A percentile compares a stretch with the other conserved stretches of the same genome.
Conservation (phyloP, 2,888 invertebrate genomes). For the Phortica magna region DNA sequence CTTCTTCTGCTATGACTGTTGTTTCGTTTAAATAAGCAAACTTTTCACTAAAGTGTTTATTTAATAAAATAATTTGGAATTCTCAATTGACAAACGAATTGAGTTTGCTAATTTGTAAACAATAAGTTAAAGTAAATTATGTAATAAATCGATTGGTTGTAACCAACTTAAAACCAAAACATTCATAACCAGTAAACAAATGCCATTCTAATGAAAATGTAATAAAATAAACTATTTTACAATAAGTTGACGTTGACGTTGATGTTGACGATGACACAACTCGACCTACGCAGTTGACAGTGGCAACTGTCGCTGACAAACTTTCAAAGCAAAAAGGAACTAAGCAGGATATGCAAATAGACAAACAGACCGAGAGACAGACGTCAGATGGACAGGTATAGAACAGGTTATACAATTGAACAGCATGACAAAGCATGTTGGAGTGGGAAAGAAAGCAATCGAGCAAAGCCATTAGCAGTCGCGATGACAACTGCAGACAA, state of each 20-base stretch:
- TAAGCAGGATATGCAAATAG: neutral
- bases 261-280: neutral
- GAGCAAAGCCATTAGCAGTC: slow-evolving; percentile 15
- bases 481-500: slow-evolving; percentile 46
- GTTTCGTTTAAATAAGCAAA: no score
- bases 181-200: neutral
- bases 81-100: no score
- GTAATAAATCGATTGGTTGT: neutral
- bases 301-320: neutral
- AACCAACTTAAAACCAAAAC: neutral
- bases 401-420: no score
- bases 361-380: neutral
- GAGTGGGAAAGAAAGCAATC: neutral
- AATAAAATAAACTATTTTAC: neutral
- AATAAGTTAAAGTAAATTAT: neutral
- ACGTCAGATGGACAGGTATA: neutral
- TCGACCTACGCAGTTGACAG: neutral
- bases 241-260: neutral
- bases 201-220: neutral
- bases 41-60: no score
- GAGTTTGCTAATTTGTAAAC: no score
- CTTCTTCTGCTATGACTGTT: no score
- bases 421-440: no score
- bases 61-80: no score
- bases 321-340: neutral